A percentile compares a stretch with the other conserved stretches of the same genome.
These are phyloP conservation scores for Tachina fera DNA, from an alignment of 2,888 invertebrate species.

Conservation along the genomic window DNA sequence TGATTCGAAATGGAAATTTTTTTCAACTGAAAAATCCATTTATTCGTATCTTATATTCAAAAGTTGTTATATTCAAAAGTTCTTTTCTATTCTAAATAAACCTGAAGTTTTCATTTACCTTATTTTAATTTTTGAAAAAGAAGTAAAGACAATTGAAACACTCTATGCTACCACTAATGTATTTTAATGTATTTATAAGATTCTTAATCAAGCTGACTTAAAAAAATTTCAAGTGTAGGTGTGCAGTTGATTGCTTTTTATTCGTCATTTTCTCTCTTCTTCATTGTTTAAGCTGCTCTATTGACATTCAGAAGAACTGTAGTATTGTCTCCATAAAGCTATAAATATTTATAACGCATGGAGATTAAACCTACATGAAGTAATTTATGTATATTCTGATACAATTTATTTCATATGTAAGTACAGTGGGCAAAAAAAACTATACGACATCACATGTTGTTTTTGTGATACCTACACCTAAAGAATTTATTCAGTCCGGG, in stretches of 20 bases:
- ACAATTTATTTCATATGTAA: background rate
- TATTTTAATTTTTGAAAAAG: background rate
- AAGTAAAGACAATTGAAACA: background rate
- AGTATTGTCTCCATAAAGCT: slow-evolving; percentile 26
- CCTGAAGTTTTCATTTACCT: background rate
- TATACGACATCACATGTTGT: no score
- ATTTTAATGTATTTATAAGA: slow-evolving; percentile 10
- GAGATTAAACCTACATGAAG: slow-evolving; percentile 54
- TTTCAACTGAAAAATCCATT: no score
- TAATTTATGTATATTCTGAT: slow-evolving; percentile 34
- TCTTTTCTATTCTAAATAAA: no score
- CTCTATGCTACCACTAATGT: background rate
- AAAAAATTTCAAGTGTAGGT: slow-evolving; percentile 64
- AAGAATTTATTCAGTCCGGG: no score
- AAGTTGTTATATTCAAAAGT: no score
- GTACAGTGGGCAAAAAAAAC: background rate
- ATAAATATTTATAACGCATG: slow-evolving; percentile 41
- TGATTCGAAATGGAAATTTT: no score
- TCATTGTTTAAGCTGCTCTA: slow-evolving; percentile 53
- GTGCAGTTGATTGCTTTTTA: slow-evolving; percentile 43
- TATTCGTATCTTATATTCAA: no score
- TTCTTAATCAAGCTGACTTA: slow-evolving; percentile 58
- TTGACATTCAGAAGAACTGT: slow-evolving; percentile 57
- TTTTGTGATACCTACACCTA: no score
- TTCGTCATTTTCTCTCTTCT: slow-evolving; percentile 30